A percentile compares a stretch with the other conserved stretches of the same genome.
phyloP scores from a whole-genome alignment of 2,888 invertebrate genomes.

The Pomacea canaliculata region DNA sequence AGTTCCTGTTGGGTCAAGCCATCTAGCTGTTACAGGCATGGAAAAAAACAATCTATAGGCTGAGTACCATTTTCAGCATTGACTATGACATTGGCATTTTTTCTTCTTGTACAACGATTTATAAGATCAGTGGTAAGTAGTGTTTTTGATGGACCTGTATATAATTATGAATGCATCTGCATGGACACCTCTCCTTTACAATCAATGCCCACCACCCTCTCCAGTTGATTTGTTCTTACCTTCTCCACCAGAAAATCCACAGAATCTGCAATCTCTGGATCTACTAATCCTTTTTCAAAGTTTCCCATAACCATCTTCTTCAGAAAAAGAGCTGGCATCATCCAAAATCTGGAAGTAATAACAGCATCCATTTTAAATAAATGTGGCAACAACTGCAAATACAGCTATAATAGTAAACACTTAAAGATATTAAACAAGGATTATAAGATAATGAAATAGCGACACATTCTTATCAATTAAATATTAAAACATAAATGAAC shows the following conservation, averaged over 20 bases:
- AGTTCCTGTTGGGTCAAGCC: slow-evolving; percentile 84
- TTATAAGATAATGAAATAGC: background rate
- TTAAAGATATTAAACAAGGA: background rate
- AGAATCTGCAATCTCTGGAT: slow-evolving; percentile 84
- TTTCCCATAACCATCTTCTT: slow-evolving; percentile 92
- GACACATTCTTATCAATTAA: too few relatives aligned
- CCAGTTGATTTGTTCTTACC: slow-evolving; percentile 71
- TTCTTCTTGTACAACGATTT: too few relatives aligned
- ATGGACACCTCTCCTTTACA: too few relatives aligned
- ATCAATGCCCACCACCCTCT: too few relatives aligned
- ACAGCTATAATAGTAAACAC: background rate
- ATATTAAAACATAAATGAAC: too few relatives aligned
- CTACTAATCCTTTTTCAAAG: slow-evolving; percentile 78
- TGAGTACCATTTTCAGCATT: too few relatives aligned
- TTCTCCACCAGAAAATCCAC: slow-evolving; percentile 92
- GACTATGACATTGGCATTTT: too few relatives aligned
- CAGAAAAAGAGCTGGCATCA: slow-evolving; percentile 84
- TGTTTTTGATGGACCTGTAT: too few relatives aligned
- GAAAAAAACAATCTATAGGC: background rate
- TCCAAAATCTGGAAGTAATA: slow-evolving; percentile 78
- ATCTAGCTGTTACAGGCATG: slow-evolving; percentile 78
- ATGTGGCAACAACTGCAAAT: background rate
- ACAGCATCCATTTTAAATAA: background rate
- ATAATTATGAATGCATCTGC: too few relatives aligned
- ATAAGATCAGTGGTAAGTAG: too few relatives aligned